These are phyloP conservation scores for Solenopsis fugax DNA, from an alignment of 1,140 invertebrate genomes.

Conservation along the genomic window DNA sequence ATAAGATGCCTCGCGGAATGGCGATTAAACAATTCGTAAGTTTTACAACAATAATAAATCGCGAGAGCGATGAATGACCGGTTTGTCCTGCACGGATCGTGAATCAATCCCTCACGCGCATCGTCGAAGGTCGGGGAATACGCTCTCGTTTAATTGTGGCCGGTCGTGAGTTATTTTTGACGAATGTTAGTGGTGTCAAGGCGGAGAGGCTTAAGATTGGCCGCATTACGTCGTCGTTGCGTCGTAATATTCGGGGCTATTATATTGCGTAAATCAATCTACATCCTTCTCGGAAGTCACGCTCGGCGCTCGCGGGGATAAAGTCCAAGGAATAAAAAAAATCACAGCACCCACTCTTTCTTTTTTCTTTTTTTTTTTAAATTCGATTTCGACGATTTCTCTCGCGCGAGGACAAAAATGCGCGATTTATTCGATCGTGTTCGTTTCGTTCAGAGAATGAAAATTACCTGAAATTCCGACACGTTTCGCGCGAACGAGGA, in stretches of 20 bases:
- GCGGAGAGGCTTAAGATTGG: constrained; percentile 16
- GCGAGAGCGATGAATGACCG: not conserved
- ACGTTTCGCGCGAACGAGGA: constrained; percentile 32
- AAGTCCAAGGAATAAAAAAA: not conserved
- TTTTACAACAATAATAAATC: constrained; percentile 12
- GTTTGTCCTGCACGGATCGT: constrained; percentile 20
- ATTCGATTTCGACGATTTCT: not conserved
- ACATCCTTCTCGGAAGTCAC: not conserved
- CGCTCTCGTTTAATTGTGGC: constrained; percentile 48
- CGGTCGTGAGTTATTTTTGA: constrained; percentile 53
- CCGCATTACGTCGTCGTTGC: constrained; percentile 31
- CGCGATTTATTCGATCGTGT: not conserved
- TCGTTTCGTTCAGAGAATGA: not conserved
- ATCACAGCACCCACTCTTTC: not conserved
- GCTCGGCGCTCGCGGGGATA: not conserved
- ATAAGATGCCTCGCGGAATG: not conserved
- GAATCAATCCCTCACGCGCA: constrained; percentile 20
- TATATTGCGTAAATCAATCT: constrained; percentile 34
- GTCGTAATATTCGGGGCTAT: not conserved
- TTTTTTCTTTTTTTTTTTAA: not conserved
- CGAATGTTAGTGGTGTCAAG: constrained; percentile 45
- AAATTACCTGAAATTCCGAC: constrained; percentile 26
- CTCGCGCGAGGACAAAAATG: not conserved
- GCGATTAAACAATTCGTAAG: not conserved
- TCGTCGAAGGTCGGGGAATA: constrained; percentile 41